Evolutionary conservation across 2,888 invertebrate species (phyloP), one percentile per base, ranked within the genome.

Genomic region (Xestia rhomboidea): DNA sequence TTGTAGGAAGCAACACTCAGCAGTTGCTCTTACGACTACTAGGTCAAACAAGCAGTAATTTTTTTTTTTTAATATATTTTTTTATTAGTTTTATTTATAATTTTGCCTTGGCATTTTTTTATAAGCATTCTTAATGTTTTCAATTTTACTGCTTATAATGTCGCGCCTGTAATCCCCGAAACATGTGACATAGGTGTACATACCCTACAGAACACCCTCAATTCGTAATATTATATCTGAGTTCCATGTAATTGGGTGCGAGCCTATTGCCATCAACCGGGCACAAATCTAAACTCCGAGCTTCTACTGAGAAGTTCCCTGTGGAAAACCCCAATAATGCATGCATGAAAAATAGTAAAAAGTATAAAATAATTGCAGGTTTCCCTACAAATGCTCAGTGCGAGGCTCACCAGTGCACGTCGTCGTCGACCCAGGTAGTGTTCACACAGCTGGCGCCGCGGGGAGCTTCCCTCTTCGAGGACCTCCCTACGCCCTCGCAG

Each of bases 371-470:
- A n/a, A 41, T 86, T 82, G 0, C 89, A 95, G 95, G 95, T 15
- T 96, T 95, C 89, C 80, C 84, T 21, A 86, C 89, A 21, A 94
- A 94, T 88, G 82, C 82, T 0, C 92, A 93, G 34, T 95, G 93
- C 82, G 93, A 94, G 75, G 76, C 73, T 3, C 96, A 95, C 87
- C 78, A 84, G 18, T 95, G 96, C 78, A 77, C 81, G 54, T 81
- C 81, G 34, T 30, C 73, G 38, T 78, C n/a, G n/a, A n/a, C 81
- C 27, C 79, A 64, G n/a, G 67, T 74, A 6, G 83, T 66, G 0
- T 80, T 64, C 30, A 75, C 76, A 13, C 66, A 84, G 10, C 80
- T 83, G 34, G 76, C 77, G 11, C 72, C 70, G 13, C 64, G 82
- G 7, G 41, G 11, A 41, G 41, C 41, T 41, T 41, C 41, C 10